Evolutionary conservation across 2,113 vertebrate species (phyloP).

Genomic region (Scytalopus superciliaris): DNA sequence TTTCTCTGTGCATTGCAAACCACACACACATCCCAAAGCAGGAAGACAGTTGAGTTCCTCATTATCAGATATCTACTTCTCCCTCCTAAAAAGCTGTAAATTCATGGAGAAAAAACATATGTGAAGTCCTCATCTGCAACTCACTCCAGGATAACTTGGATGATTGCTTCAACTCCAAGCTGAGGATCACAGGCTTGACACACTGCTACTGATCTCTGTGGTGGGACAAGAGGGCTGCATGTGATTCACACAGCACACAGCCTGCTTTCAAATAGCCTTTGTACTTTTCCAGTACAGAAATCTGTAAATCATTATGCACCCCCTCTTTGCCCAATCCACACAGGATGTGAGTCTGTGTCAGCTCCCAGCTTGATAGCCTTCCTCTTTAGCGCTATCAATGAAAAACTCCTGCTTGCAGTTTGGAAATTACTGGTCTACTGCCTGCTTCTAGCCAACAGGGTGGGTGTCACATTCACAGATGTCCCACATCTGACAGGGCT

Average conservation of each 20-base stretch:
- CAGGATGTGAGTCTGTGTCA: conserved; percentile 46
- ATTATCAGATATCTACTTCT: not conserved
- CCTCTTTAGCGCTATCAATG: not conserved
- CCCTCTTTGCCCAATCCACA: conserved; percentile 34
- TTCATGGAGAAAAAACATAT: not conserved
- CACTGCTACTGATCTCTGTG: not conserved
- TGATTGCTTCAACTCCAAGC: not conserved
- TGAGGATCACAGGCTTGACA: not conserved
- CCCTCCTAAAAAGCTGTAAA: not conserved
- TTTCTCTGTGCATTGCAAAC: fast-evolving
- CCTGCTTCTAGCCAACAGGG: not conserved
- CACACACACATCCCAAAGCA: not conserved
- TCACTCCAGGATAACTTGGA: not conserved
- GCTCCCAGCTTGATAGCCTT: conserved; percentile 50
- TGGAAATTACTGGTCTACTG: not conserved
- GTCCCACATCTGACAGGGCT: not conserved
- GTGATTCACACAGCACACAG: conserved; percentile 28
- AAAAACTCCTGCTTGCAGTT: not conserved
- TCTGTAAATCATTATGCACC: conserved; percentile 60
- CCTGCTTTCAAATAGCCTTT: conserved; percentile 41
- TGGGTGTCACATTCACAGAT: not conserved
- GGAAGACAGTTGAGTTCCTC: not conserved
- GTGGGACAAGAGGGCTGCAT: not conserved
- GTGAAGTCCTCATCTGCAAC: not conserved
- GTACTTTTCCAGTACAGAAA: not conserved